Evolutionary conservation across 2,113 vertebrate species (phyloP).

Genomic region (Perognathus longimembris): DNA sequence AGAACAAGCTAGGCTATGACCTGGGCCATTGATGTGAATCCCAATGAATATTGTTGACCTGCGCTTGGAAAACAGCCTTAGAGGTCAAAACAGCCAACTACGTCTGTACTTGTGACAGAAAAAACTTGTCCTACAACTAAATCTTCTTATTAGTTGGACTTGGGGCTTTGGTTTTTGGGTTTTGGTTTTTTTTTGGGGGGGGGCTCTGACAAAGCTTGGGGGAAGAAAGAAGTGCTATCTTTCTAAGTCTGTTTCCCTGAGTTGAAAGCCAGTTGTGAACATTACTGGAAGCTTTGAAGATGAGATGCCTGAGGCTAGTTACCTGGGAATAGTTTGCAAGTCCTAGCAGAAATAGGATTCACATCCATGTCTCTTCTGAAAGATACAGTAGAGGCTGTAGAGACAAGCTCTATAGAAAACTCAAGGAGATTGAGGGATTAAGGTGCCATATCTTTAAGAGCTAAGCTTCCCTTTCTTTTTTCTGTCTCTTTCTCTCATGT

Average conservation of each 20-base stretch:
- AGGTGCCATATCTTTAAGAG: neutral
- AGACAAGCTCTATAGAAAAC: neutral
- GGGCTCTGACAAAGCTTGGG: constrained; percentile 66
- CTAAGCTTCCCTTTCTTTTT: neutral
- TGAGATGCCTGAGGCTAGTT: constrained; percentile 76
- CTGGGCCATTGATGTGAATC: neutral
- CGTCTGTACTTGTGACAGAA: constrained; percentile 35
- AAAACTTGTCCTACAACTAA: constrained; percentile 74
- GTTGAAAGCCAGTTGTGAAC: constrained; percentile 83
- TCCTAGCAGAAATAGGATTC: constrained; percentile 72
- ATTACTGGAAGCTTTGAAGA: constrained; percentile 81
- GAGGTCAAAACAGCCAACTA: neutral
- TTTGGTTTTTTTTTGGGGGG: constrained; percentile 29
- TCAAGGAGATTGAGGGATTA: constrained; percentile 36
- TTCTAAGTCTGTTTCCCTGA: constrained; percentile 74
- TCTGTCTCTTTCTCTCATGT: neutral
- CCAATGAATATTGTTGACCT: neutral
- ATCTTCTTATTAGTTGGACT: constrained; percentile 74
- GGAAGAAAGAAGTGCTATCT: constrained; percentile 66
- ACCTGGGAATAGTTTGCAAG: constrained; percentile 80
- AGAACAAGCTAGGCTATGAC: neutral
- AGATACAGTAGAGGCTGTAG: rapidly evolving
- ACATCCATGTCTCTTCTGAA: constrained; percentile 72
- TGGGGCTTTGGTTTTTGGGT: no score
- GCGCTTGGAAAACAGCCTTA: neutral